Base-by-base conservation (phyloP, 2,888 invertebrate species). In the Brenthis ino region DNA sequence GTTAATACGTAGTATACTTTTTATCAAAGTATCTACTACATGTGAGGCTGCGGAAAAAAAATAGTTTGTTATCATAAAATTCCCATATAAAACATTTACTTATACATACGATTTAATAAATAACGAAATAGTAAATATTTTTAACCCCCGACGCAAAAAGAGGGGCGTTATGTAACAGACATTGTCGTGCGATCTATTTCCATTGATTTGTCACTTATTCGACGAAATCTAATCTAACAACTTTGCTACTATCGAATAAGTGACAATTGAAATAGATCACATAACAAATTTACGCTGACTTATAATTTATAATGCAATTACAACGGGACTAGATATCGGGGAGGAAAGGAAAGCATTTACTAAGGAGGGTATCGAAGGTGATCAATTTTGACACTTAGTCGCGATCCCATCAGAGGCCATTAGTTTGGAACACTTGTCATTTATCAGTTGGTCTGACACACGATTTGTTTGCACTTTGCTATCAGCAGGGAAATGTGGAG, bases 401-500 rank as follows among this genome's bases (percentile, higher is more conserved):
- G 53, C 48, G 61, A 61, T 67, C 20, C 48, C 33, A 56, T 67
- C 67, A 24, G 33, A 43, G 37, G 37, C 61, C 61, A 67, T 67
- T 55, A 67, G 37, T 43, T 54, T 14, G 20, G 37, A 63, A 63
- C 67, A 56, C 60, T 67, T 67, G 54, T 61, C 67, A 48, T 67
- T 67, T 55, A 67, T 67, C 67, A 67, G 61, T 67, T 50, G 3
- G 13, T 61, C 48, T 55, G 67, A 67, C 67, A 61, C 61, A 37
- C 67, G 61, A 67, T 67, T 61, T 61, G 67, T 67, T 61, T 61
- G 67, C 67, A 55, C n/a, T 57, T 20, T 33, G 24, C 50, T 67
- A 67, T 67, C 67, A 20, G n/a, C 24, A 6, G 37, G 61, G 61
- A 51, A 67, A 67, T 60, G 50, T 61, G 50, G 67, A 60, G 61